phyloP scores from a whole-genome alignment of 2,113 vertebrate species.

The Aspiorhynchus laticeps region DNA sequence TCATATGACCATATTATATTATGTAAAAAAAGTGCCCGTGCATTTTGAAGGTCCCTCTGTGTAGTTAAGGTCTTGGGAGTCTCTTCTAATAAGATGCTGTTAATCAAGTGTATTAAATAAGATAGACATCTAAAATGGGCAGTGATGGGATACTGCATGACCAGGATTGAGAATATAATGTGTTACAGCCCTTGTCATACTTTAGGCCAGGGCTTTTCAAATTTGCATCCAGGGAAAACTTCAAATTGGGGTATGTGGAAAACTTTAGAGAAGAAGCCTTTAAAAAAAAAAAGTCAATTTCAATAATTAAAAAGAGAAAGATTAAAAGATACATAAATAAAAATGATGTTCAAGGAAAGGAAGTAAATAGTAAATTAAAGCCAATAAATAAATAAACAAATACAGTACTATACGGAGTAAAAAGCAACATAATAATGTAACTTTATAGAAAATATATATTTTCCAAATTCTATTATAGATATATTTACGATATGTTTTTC shows the following conservation, averaged over 20 bases:
- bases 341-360: not conserved
- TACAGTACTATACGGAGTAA: not conserved
- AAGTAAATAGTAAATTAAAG: not conserved
- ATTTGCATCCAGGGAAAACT: too few species aligned
- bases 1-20: not conserved
- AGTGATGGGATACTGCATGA: not conserved
- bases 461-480: not conserved
- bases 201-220: not conserved
- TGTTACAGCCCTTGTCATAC: not conserved
- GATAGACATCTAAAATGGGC: not conserved
- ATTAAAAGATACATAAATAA: not conserved
- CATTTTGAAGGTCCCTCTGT: not conserved
- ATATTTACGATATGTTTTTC: not conserved
- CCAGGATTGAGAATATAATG: not conserved
- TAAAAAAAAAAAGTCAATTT: not conserved
- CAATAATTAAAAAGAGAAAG: not conserved
- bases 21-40: not conserved
- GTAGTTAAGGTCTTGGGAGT: not conserved
- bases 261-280: not conserved
- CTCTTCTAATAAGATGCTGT: not conserved
- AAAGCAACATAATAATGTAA: not conserved
- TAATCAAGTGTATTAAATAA: not conserved
- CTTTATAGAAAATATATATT: not conserved
- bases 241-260: not conserved
- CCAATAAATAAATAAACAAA: not conserved